These are phyloP conservation scores for Lophura nycthemera DNA, from an alignment of 2,113 vertebrate species.

Conservation along the genomic window DNA sequence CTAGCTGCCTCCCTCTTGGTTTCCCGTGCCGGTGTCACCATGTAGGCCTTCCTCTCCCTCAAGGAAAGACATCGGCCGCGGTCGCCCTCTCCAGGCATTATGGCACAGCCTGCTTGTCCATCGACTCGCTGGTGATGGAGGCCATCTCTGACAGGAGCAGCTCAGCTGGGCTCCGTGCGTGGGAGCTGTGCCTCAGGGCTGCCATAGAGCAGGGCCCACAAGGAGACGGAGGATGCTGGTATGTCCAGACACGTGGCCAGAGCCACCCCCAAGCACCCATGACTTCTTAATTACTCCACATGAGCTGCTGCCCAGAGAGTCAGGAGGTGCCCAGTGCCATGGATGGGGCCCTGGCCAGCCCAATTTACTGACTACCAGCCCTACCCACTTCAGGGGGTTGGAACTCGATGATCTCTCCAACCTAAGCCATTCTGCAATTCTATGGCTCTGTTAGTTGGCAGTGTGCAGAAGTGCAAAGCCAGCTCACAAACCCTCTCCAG, in stretches of 20 bases:
- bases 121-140: slow-evolving; percentile 83
- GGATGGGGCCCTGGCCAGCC: no score
- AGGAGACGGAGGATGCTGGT: slow-evolving; percentile 73
- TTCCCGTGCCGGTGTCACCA: not conserved
- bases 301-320: not conserved
- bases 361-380: no score
- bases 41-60: not conserved
- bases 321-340: no score
- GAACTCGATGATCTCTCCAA: no score
- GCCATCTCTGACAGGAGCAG: slow-evolving; percentile 76
- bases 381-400: no score
- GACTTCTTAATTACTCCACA: not conserved
- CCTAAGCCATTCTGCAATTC: no score
- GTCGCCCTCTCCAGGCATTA: slow-evolving; percentile 80
- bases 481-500: not conserved
- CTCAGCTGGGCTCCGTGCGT: slow-evolving; percentile 66
- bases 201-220: slow-evolving; percentile 67
- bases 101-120: slow-evolving; percentile 70
- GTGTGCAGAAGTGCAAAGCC: not conserved
- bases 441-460: not conserved
- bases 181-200: slow-evolving; percentile 79
- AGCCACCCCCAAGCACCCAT: not conserved
- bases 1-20: not conserved
- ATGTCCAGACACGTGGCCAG: not conserved
- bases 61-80: slow-evolving; percentile 81